These are phyloP conservation scores for Anorthoa munda DNA, from an alignment of 2,888 invertebrate species.

Conservation along the genomic window DNA sequence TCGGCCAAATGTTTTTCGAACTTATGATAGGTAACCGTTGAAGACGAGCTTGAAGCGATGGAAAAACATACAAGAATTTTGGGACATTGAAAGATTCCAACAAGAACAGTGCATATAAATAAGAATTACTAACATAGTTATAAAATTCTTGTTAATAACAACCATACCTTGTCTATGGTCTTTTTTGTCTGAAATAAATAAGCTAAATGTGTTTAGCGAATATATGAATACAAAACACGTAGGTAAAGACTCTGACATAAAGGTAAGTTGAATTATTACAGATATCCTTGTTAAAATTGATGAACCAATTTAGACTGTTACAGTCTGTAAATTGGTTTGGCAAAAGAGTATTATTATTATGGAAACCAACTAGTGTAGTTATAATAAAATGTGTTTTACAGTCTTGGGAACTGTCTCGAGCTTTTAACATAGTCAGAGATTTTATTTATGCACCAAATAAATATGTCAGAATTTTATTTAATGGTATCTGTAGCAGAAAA, in stretches of 20 bases:
- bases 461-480: slow-evolving; percentile 48
- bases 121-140: no score
- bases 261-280: background rate
- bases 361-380: slow-evolving; percentile 16
- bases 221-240: background rate
- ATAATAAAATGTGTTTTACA: slow-evolving; percentile 10
- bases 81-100: background rate
- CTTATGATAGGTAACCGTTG: no score
- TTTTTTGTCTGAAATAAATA: no score
- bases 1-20: no score
- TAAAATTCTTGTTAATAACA: no score
- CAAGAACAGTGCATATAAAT: background rate
- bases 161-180: no score
- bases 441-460: slow-evolving; percentile 48
- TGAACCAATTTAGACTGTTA: background rate
- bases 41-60: no score
- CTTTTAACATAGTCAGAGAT: slow-evolving; percentile 6
- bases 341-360: background rate
- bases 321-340: no score
- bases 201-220: background rate
- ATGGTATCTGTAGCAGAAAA: slow-evolving; percentile 49
- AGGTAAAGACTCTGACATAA: background rate
- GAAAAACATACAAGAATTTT: background rate
- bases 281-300: background rate
- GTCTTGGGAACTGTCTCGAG: slow-evolving; percentile 18